Evolutionary conservation across 2,797 vertebrate species (phyloP).

Genomic region (Mionectes olivaceus): DNA sequence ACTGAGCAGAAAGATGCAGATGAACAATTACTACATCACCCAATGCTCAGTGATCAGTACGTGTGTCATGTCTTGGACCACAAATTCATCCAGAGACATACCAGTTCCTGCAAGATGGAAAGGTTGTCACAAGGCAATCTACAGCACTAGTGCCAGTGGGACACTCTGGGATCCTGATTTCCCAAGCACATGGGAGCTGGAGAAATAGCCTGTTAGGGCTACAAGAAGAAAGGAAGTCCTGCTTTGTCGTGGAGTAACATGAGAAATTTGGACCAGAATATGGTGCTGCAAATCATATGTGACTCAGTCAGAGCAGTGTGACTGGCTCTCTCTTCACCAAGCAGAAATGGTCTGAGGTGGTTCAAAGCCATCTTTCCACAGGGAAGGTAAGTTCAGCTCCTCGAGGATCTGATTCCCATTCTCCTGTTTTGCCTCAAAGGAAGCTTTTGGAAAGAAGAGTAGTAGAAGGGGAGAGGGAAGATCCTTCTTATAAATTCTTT

Average conservation of each 20-base stretch:
- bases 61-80: background rate
- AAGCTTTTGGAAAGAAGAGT: background rate
- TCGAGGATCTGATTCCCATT: background rate
- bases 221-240: background rate
- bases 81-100: background rate
- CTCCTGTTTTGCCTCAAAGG: background rate
- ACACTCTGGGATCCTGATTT: background rate
- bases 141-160: background rate
- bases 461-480: background rate
- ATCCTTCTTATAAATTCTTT: background rate
- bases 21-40: background rate
- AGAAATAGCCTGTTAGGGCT: background rate
- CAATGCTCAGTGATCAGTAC: background rate
- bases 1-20: background rate
- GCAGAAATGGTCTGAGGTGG: constrained; percentile 29
- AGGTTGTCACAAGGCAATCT: too few relatives aligned
- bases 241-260: background rate
- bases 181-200: background rate
- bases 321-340: constrained; percentile 57
- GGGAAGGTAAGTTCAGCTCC: background rate
- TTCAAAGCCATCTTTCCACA: constrained; percentile 44
- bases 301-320: constrained; percentile 42
- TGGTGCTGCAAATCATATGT: constrained; percentile 46
- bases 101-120: background rate
- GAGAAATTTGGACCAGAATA: background rate